phyloP scores from a whole-genome alignment of 2,113 vertebrate genomes.

The Puntigrus tetrazona region DNA sequence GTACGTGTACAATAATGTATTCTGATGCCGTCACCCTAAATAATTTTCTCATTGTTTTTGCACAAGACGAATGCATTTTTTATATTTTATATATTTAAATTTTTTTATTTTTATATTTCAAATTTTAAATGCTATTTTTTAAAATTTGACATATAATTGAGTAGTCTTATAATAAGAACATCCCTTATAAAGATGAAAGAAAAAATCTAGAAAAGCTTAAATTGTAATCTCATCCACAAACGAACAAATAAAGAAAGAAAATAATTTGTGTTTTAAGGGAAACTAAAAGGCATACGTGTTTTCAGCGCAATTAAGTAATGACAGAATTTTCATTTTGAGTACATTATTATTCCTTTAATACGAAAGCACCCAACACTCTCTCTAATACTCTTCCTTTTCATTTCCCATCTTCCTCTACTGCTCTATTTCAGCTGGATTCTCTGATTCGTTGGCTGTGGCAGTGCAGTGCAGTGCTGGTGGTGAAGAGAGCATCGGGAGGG shows the following conservation, averaged over 20 bases:
- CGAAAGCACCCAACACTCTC: neutral
- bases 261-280: neutral
- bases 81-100: no score
- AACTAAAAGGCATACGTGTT: neutral
- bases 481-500: slow-evolving; percentile 88
- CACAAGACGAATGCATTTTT: no score
- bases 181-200: no score
- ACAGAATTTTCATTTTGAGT: neutral
- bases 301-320: neutral
- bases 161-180: neutral
- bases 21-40: no score
- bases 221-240: neutral
- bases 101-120: no score
- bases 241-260: neutral
- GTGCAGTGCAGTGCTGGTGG: slow-evolving; percentile 65
- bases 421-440: neutral
- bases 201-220: neutral
- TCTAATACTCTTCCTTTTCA: neutral
- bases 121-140: no score
- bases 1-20: no score
- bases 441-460: slow-evolving; percentile 8
- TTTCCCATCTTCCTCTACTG: neutral
- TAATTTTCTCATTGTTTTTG: no score
- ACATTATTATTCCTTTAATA: neutral
- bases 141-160: neutral